Evolutionary conservation across 2,797 vertebrate species (phyloP), one percentile per base, ranked within the genome.

Genomic region (Crocodylus rhombifer): DNA sequence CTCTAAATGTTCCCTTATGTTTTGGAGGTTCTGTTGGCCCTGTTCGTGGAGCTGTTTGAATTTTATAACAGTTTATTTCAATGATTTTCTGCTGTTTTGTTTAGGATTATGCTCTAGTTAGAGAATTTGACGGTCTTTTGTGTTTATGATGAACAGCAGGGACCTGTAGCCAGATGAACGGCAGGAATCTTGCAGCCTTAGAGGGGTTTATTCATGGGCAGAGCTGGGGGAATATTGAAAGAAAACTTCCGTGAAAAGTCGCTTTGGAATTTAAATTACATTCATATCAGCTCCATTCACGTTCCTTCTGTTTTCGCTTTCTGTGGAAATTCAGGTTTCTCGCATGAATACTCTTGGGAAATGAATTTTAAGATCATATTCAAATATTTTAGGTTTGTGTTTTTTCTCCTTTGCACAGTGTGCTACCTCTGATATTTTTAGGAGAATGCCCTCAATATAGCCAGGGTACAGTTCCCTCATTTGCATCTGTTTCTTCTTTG

Each of bases 241-340:
- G 26, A 64, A 15, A 78, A 82, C 55, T n/a, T 57, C 26, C 84
- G 93, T 91, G 26, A 89, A 77, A 87, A 21, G 15, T 77, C 89
- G 81, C 79, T 30, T 86, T 94, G 94, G 91, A 86, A 60, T 90
- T 87, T 86, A 90, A 94, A 76, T 91, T 92, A 86, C 84, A 77
- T 94, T 93, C 79, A 1, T 77, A 60, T 76, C 80, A 82, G 89
- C 90, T 82, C 23, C 92, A 28, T 17, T 60, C 4, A 65, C 13
- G 25, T 80, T 87, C 82, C 77, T 95, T 89, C 51, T 62, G 3
- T 84, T 58, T 42, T 65, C 84, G 15, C 73, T 89, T 94, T 89
- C 62, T 78, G 36, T 55, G 80, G 51, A 94, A 95, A 96, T 94
- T 91, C 62, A 92, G 95, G 93, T 97, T 96, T 96, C 92, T 95